Evolutionary conservation across 2,888 invertebrate species (phyloP).

Genomic region (Palloptera scutellata): DNA sequence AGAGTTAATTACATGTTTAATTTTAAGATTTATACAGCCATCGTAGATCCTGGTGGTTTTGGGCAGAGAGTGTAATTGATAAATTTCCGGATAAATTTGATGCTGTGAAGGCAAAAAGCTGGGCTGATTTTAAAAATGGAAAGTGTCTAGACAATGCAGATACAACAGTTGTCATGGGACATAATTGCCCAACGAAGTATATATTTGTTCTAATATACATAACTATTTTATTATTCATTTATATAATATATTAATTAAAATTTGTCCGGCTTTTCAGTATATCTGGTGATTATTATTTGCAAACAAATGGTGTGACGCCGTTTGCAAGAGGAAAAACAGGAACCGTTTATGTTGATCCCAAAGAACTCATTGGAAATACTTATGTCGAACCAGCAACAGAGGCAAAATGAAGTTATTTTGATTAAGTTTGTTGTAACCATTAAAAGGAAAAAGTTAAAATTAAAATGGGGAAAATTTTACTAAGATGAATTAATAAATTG

Average conservation of each 20-base stretch:
- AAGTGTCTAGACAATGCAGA: conserved; percentile 43
- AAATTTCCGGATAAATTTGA: conserved; percentile 65
- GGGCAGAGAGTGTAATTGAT: conserved; percentile 67
- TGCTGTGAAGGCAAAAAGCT: conserved; percentile 68
- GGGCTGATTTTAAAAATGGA: conserved; percentile 67
- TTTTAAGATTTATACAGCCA: conserved; percentile 69
- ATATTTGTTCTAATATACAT: conserved; percentile 15
- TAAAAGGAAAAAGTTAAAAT: too few species aligned
- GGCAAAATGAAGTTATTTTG: background rate
- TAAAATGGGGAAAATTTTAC: too few species aligned
- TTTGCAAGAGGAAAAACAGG: conserved; percentile 58
- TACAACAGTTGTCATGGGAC: conserved; percentile 56
- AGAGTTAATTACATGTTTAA: background rate
- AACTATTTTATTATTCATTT: too few species aligned
- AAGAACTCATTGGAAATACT: conserved; percentile 29
- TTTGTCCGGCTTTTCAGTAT: conserved; percentile 43
- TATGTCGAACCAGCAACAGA: background rate
- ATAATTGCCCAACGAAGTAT: conserved; percentile 57
- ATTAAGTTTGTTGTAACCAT: background rate
- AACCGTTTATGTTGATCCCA: conserved; percentile 48
- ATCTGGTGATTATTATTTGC: conserved; percentile 60
- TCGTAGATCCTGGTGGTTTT: conserved; percentile 71
- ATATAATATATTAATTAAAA: background rate
- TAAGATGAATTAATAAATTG: too few species aligned
- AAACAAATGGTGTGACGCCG: conserved; percentile 60